Evolutionary conservation across 2,797 vertebrate species (phyloP).

Genomic region (Heliangelus exortis): DNA sequence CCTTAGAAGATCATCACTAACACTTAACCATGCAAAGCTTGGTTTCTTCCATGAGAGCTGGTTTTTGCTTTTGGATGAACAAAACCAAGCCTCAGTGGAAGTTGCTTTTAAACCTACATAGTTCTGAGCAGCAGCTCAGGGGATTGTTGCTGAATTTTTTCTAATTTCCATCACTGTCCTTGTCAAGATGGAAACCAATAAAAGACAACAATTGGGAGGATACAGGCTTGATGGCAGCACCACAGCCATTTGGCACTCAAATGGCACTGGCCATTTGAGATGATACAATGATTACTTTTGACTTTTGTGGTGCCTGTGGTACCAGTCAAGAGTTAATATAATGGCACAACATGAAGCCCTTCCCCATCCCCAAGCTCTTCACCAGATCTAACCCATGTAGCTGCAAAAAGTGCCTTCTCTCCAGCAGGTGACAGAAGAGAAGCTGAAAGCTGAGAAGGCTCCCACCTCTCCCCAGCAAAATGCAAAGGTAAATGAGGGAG

Average conservation of each 20-base stretch:
- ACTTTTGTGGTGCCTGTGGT: neutral
- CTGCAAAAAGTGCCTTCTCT: neutral
- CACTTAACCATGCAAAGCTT: neutral
- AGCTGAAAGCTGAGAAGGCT: neutral
- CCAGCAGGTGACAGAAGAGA: neutral
- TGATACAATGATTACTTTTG: neutral
- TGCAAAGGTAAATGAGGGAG: neutral
- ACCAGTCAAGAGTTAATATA: neutral
- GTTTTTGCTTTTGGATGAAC: neutral
- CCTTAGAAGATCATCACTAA: neutral
- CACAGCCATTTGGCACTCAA: too few species aligned
- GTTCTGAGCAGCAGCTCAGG: neutral
- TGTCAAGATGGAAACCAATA: neutral
- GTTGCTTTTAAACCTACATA: rapidly evolving
- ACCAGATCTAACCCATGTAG: neutral
- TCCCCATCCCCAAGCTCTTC: neutral
- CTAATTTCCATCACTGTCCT: neutral
- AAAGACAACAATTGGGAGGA: rapidly evolving
- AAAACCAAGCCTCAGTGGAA: neutral
- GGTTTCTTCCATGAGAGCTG: neutral
- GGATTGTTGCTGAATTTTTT: neutral
- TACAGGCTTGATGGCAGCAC: neutral
- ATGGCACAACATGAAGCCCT: rapidly evolving
- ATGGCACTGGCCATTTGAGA: neutral
- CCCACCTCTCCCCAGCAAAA: neutral